Base-by-base conservation (phyloP, 2,113 vertebrate genomes). In the Scalopus aquaticus region DNA sequence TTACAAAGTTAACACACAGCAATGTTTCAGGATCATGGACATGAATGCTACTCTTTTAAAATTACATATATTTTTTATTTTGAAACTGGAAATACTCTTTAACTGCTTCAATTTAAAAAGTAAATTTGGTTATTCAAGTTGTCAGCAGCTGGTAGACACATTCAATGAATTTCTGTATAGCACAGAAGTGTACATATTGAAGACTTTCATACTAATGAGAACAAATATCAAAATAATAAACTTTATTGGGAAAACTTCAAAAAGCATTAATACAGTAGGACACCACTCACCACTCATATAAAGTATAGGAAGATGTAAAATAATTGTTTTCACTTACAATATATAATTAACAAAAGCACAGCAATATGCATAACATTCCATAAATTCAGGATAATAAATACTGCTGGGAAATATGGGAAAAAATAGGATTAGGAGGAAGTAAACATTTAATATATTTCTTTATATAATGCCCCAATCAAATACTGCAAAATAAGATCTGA, bases 371-470 rank as follows among this genome's bases (percentile, higher is more conserved):
- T 64, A 73, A 30, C 11, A 24, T 60, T 90, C 35, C 82, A 6
- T 95, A 95, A 91, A 30, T 89, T 81, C 42, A 91, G 6, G 30
- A 17, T 42, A 77, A 51, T 60, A 13, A 85, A 88, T 65, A 56
- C 37, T 81, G 4, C 37, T 80, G 12, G 3, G 15, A 78, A 90
- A 42, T 80, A 51, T 37, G 10, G 2, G 65, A 76, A 74, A 11
- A 51, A 87, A 58, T 46, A 2, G 15, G 39, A 54, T 64, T 60
- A 89, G 11, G 3, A 70, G 72, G 1, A 19, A 7, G 15, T 42
- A 88, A 2, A 44, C 1, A 46, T 13, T 46, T 90, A 51, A 69
- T 90, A 62, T 51, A 3, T 32, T 81, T 94, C 32, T 32, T 73
- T 51, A 81, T 64, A 56, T 74, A 74, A 70, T 70, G 69, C 26